Evolutionary conservation across 1,140 invertebrate genomes (phyloP).

Genomic region (Seison nebaliae): DNA sequence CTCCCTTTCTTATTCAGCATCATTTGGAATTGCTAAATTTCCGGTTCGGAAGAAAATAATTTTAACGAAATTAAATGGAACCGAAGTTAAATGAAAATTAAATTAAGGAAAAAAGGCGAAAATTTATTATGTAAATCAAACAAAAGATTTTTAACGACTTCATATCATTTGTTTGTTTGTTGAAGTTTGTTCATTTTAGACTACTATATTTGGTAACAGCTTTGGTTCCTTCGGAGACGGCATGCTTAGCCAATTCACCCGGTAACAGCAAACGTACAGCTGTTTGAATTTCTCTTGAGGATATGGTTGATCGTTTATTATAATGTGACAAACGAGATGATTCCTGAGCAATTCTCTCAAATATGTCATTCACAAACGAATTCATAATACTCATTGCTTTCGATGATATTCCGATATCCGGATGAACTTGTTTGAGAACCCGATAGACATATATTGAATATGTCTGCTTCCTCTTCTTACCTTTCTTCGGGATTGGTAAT

Average conservation of each 20-base stretch:
- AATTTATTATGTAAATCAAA: too few relatives aligned
- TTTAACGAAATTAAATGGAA: too few relatives aligned
- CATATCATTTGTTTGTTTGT: too few relatives aligned
- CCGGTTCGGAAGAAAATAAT: too few relatives aligned
- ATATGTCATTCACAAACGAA: conserved; percentile 28
- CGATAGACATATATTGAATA: conserved; percentile 38
- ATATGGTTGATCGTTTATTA: conserved; percentile 29
- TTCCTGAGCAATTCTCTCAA: conserved; percentile 26
- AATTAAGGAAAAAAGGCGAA: too few relatives aligned
- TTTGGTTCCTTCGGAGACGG: conserved; percentile 35
- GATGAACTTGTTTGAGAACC: conserved; percentile 42
- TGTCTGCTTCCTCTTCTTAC: conserved; percentile 9
- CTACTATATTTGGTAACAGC: conserved; percentile 34
- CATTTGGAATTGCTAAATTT: too few relatives aligned
- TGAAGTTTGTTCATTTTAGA: conserved; percentile 5
- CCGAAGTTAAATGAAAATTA: too few relatives aligned
- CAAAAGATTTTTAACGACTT: too few relatives aligned
- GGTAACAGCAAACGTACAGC: conserved; percentile 35
- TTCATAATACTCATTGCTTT: conserved; percentile 26
- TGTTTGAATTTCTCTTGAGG: conserved; percentile 36
- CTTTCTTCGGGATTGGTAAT: background rate
- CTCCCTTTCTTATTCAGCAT: too few relatives aligned
- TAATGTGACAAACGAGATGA: conserved; percentile 22
- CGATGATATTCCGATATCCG: conserved; percentile 38
- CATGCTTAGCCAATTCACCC: conserved; percentile 37